Evolutionary conservation across 2,113 vertebrate species (phyloP).

Genomic region (Rhinolophus sinicus): DNA sequence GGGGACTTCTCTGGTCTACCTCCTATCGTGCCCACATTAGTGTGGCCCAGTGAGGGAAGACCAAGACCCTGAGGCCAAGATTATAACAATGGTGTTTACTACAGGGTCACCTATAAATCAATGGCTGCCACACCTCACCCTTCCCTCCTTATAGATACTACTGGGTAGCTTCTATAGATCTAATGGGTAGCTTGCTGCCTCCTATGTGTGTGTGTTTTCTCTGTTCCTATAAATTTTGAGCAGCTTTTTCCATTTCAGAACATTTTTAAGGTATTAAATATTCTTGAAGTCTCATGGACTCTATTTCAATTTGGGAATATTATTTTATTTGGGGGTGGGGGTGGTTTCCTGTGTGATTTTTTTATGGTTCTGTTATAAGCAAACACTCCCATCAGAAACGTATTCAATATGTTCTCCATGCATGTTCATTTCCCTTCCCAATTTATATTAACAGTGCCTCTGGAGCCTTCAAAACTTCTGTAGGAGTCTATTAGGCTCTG

Average conservation of each 20-base stretch:
- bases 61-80: neutral
- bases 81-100: neutral
- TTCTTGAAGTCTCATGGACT: neutral
- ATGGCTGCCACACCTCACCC: neutral
- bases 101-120: neutral
- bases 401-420: neutral
- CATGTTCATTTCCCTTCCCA: neutral
- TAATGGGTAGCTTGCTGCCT: neutral
- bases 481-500: neutral
- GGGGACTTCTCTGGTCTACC: neutral
- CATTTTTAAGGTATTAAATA: neutral
- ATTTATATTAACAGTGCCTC: constrained; percentile 8
- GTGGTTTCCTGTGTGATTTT: constrained; percentile 60
- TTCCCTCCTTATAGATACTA: neutral
- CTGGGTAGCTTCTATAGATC: neutral
- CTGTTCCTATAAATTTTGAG: neutral
- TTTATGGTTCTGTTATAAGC: constrained; percentile 54
- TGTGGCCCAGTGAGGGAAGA: neutral
- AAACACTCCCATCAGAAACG: constrained; percentile 40
- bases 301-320: constrained; percentile 46
- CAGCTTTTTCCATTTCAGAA: neutral
- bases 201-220: neutral
- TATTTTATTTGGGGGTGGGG: neutral
- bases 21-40: too few species aligned
- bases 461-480: neutral